Evolutionary conservation across 1,140 invertebrate species (phyloP), one percentile per base, ranked within the genome.

Genomic region (Antheraea pernyi): DNA sequence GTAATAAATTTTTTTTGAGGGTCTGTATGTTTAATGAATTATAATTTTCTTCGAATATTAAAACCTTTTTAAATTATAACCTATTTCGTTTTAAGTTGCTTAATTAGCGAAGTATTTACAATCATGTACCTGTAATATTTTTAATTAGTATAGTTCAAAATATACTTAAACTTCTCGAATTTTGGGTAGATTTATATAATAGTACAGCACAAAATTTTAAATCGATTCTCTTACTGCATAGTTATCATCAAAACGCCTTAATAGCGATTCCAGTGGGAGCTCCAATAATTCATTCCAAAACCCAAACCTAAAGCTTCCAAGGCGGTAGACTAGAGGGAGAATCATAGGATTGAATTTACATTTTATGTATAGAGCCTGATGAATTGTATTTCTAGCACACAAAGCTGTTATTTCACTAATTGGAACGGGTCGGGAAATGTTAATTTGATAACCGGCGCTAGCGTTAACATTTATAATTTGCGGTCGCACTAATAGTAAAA

Each of bases 401-500:
- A 46, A 65, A 59, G 68, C 65, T 65, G 64, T 48, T 72, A 71
- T 69, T 64, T 59, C 66, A 67, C 68, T 78, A 74, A 76, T 79
- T 76, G 74, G 70, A 70, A 69, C 48, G 18, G 48, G 65, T 19
- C 64, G 59, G 70, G 69, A 59, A 73, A 73, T 63, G 69, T 78
- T 75, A 75, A 75, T 73, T 75, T 75, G 69, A 75, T 69, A 75
- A 71, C 63, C 42, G 69, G 66, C 59, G 22, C 48, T 16, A 59
- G 65, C 65, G 65, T 53, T 70, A 63, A 64, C 65, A 75, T 79
- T 77, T 75, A 77, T 73, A 76, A 78, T 75, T 76, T 76, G 76
- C 68, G 79, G 73, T 71, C 69, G 63, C 59, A 18, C 65, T 65
- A 74, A 65, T 72, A 72, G 69, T 65, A 59, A 65, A 65, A 59